Evolutionary conservation across 2,888 invertebrate genomes (phyloP).

Genomic region (Noctua janthe): DNA sequence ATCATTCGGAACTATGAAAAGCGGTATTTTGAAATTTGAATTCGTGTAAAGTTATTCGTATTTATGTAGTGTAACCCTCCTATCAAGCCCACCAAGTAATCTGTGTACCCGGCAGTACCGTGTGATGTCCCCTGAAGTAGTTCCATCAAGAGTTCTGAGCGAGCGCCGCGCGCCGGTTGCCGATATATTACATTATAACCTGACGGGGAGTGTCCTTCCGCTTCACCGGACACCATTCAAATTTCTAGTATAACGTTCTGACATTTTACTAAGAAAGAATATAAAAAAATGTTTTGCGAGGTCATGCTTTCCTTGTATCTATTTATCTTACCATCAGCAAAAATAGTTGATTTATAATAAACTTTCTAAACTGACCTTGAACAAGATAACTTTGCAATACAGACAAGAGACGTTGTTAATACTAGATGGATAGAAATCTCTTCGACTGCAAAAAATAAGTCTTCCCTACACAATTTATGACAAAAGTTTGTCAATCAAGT

Average conservation of each 20-base stretch:
- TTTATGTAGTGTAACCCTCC: background rate
- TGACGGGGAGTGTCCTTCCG: background rate
- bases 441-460: constrained; percentile 19
- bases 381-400: constrained; percentile 18
- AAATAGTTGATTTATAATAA: background rate
- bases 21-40: too few relatives aligned
- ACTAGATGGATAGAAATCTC: background rate
- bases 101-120: background rate
- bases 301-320: background rate
- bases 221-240: constrained; percentile 23
- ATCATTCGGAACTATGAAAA: too few relatives aligned
- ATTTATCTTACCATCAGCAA: background rate
- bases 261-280: background rate
- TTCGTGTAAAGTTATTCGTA: too few relatives aligned
- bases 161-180: background rate
- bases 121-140: constrained; percentile 9
- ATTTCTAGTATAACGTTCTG: background rate
- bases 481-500: constrained; percentile 25
- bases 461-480: background rate
- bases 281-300: background rate
- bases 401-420: background rate
- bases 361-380: constrained; percentile 48
- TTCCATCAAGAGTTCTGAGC: constrained; percentile 14
- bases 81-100: background rate
- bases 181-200: constrained; percentile 1